A percentile compares a stretch with the other conserved stretches of the same genome.
Evolutionary conservation across 2,113 vertebrate genomes (phyloP).

Genomic region (Dipodomys spectabilis): DNA sequence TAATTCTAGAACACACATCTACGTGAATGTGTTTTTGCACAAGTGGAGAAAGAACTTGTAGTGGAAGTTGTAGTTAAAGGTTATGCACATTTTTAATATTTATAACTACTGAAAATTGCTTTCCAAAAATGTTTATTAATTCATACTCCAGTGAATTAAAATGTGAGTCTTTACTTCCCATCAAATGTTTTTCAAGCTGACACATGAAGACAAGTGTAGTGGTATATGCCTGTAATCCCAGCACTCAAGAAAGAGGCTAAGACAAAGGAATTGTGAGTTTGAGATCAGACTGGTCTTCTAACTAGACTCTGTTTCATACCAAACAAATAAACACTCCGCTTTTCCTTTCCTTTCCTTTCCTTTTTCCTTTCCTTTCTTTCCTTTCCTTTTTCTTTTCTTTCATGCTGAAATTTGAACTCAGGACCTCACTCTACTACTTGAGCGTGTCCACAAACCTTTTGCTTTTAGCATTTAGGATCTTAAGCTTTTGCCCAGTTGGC

Average conservation of each 20-base stretch:
- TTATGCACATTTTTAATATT: slow-evolving; percentile 39
- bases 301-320: no score
- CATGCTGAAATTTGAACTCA: no score
- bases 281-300: no score
- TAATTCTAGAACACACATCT: background rate
- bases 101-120: slow-evolving; percentile 33
- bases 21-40: slow-evolving; percentile 28
- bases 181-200: background rate
- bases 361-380: no score
- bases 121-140: slow-evolving; percentile 46
- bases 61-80: background rate
- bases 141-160: slow-evolving; percentile 24
- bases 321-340: background rate
- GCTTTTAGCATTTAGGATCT: no score
- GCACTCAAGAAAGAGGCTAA: no score
- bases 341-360: background rate
- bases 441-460: no score
- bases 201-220: background rate
- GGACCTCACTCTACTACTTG: no score
- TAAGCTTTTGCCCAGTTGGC: no score
- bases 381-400: no score
- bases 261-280: no score
- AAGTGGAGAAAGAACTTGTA: background rate
- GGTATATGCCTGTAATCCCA: no score
- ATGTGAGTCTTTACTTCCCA: slow-evolving; percentile 14